Percentiles rank a stretch among this genome's conserved stretches.
phyloP scores from a whole-genome alignment of 2,113 vertebrate genomes.

The Coptodon bakossiorum region DNA sequence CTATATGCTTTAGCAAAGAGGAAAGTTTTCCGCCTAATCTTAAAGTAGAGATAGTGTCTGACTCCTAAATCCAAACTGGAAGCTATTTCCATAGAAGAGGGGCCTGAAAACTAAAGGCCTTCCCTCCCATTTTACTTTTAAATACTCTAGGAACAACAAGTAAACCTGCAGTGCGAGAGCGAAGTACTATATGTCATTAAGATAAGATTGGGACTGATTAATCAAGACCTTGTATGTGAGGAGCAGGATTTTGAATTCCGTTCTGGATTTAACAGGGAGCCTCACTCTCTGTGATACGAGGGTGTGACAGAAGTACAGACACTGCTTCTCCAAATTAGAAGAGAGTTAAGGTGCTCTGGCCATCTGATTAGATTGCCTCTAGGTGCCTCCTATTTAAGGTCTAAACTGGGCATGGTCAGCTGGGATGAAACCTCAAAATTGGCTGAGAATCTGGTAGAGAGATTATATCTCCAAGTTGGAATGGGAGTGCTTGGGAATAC shows the following conservation, averaged over 20 bases:
- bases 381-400: not conserved
- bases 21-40: not conserved
- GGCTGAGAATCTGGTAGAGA: not conserved
- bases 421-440: not conserved
- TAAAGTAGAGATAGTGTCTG: not conserved
- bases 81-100: not conserved
- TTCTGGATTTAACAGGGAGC: not conserved
- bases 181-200: not conserved
- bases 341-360: not conserved
- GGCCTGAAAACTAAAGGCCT: not conserved
- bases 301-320: not conserved
- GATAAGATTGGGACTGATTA: not conserved
- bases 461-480: not conserved
- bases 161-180: not conserved
- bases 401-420: not conserved
- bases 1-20: not conserved
- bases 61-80: not conserved
- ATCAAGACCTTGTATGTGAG: not conserved
- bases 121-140: not conserved
- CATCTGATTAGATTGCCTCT: not conserved
- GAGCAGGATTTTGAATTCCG: not conserved
- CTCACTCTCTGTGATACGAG: not conserved
- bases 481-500: not conserved
- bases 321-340: not conserved
- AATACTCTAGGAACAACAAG: not conserved